Conservation (phyloP, 2,113 vertebrate genomes). For the Acinonyx jubatus region DNA sequence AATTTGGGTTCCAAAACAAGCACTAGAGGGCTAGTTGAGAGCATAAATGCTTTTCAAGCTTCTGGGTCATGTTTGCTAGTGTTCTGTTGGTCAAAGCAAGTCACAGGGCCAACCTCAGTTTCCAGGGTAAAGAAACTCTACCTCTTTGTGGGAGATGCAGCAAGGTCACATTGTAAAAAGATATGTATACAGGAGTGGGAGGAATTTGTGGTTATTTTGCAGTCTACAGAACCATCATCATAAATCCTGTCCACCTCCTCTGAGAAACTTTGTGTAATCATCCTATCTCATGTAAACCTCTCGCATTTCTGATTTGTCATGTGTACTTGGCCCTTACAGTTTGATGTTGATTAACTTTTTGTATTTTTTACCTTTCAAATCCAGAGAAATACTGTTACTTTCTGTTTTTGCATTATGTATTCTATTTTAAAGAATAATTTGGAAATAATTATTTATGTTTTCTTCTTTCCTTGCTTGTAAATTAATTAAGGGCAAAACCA, state of each 20-base stretch:
- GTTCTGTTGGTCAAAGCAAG: constrained; percentile 26
- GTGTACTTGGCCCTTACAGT: neutral
- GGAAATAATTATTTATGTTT: neutral
- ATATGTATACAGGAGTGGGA: neutral
- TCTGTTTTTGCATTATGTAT: neutral
- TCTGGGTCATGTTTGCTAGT: neutral
- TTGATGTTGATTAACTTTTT: neutral
- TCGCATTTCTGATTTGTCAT: neutral
- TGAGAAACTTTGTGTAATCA: neutral
- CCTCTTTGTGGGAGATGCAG: neutral
- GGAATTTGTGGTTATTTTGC: neutral
- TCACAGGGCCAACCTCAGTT: neutral
- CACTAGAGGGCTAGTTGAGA: neutral
- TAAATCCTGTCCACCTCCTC: neutral
- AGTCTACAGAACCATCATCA: neutral
- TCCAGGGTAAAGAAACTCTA: neutral
- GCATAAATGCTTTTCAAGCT: neutral
- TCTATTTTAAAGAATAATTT: constrained; percentile 22
- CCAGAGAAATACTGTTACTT: neutral
- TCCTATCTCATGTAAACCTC: neutral
- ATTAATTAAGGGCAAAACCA: neutral
- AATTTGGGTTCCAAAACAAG: neutral
- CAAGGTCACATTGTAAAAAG: neutral
- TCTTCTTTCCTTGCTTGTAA: neutral
- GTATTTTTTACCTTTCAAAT: constrained; percentile 18